phyloP scores from a whole-genome alignment of 2,113 vertebrate genomes.

The Psilopogon haemacephalus region DNA sequence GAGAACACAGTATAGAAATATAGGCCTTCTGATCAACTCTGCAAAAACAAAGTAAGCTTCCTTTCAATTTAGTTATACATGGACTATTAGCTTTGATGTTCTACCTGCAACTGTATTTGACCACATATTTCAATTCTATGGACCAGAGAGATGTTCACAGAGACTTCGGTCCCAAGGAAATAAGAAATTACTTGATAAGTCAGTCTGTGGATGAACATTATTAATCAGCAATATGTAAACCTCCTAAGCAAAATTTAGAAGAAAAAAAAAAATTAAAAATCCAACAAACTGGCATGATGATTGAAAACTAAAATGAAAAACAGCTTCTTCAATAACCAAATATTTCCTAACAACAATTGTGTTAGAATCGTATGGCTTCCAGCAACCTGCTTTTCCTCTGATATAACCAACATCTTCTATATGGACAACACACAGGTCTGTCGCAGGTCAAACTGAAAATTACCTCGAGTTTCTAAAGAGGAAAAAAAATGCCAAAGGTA shows the following conservation, averaged over 20 bases:
- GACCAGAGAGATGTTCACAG: neutral
- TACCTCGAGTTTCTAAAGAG: neutral
- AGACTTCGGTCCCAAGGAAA: neutral
- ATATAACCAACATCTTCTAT: neutral
- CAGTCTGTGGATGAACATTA: neutral
- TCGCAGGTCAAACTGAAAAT: neutral
- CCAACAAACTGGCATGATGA: neutral
- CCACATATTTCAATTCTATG: no score
- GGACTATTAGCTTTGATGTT: neutral
- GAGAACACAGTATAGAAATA: neutral
- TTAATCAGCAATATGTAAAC: neutral
- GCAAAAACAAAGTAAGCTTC: neutral
- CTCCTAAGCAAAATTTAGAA: neutral
- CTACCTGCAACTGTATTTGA: neutral
- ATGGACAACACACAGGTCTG: neutral
- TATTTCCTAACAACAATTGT: neutral
- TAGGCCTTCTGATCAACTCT: neutral
- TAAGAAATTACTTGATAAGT: fast-evolving
- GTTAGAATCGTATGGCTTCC: no score
- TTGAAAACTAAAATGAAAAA: neutral
- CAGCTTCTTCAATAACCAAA: neutral
- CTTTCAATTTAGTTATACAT: neutral
- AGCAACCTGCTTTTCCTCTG: neutral
- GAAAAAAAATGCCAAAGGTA: neutral
- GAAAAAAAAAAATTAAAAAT: neutral